These are phyloP conservation scores for Sesia apiformis DNA, from an alignment of 2,888 invertebrate genomes.

Conservation along the genomic window DNA sequence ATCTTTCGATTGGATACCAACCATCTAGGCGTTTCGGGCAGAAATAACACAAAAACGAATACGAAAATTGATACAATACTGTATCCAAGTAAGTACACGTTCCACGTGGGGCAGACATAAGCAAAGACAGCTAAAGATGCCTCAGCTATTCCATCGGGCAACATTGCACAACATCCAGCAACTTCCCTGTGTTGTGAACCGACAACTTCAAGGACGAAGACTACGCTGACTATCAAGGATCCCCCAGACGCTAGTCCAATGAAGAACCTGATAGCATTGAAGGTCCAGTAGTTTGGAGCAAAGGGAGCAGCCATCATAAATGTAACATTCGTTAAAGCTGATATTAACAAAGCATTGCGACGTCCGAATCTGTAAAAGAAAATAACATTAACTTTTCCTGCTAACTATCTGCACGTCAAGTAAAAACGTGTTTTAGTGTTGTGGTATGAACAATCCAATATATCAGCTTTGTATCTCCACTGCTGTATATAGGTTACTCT, in stretches of 20 bases:
- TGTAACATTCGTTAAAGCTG: constrained; percentile 77
- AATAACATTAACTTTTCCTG: background rate
- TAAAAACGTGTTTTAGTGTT: too few relatives aligned
- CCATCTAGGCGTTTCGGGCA: constrained; percentile 51
- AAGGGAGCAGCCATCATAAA: constrained; percentile 78
- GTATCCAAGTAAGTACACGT: constrained; percentile 22
- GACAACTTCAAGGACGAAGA: constrained; percentile 73
- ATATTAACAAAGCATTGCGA: constrained; percentile 76
- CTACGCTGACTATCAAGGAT: constrained; percentile 72
- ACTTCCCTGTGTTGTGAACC: constrained; percentile 60
- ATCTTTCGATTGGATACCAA: constrained; percentile 29
- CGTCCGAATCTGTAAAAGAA: constrained; percentile 36
- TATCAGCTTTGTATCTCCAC: too few relatives aligned
- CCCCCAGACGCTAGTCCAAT: constrained; percentile 83
- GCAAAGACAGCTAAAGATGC: constrained; percentile 28
- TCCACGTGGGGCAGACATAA: constrained; percentile 32
- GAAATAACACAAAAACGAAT: constrained; percentile 19
- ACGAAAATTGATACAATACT: constrained; percentile 21
- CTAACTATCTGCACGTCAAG: too few relatives aligned
- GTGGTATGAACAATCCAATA: too few relatives aligned
- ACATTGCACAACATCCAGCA: constrained; percentile 19
- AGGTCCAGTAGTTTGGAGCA: constrained; percentile 69
- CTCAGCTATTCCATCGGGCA: constrained; percentile 28
- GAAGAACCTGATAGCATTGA: constrained; percentile 77
- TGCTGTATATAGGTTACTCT: too few relatives aligned